Conservation (phyloP, 1,140 invertebrate genomes). For the Muscidifurax raptorellus region DNA sequence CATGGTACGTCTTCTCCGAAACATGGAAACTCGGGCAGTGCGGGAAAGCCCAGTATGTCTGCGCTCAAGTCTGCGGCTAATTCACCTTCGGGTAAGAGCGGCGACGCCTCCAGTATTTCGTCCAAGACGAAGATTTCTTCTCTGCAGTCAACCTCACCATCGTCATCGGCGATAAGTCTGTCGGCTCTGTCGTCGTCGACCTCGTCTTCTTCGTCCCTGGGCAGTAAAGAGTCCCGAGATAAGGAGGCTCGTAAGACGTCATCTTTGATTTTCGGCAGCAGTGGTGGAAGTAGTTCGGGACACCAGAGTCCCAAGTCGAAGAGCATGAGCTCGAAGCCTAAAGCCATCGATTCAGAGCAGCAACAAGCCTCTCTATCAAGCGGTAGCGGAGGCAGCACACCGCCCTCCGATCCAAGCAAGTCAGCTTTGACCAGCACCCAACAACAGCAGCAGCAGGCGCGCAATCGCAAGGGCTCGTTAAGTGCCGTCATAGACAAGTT, state of each 20-base stretch:
- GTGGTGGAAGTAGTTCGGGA: conserved; percentile 69
- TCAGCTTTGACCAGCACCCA: conserved; percentile 58
- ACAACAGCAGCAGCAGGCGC: conserved; percentile 76
- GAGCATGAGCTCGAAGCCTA: conserved; percentile 79
- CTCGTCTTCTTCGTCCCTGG: conserved; percentile 71
- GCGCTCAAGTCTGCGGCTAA: conserved; percentile 87
- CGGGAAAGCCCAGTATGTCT: conserved; percentile 92
- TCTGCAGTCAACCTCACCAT: conserved; percentile 64
- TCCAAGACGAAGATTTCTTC: conserved; percentile 66
- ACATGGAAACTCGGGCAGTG: conserved; percentile 81
- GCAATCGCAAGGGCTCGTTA: conserved; percentile 85
- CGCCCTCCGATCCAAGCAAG: conserved; percentile 77
- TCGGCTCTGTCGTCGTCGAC: conserved; percentile 72
- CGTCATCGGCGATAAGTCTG: conserved; percentile 71
- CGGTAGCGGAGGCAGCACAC: conserved; percentile 68
- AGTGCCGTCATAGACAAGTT: conserved; percentile 92
- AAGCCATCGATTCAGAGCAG: conserved; percentile 73
- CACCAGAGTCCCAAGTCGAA: conserved; percentile 82
- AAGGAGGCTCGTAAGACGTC: conserved; percentile 79
- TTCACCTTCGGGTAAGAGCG: conserved; percentile 74
- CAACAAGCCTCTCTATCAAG: conserved; percentile 53
- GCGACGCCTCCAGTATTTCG: conserved; percentile 57
- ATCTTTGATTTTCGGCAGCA: conserved; percentile 74
- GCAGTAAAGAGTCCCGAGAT: conserved; percentile 79
- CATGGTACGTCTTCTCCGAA: conserved; percentile 85